Conservation (phyloP, 2,888 invertebrate species). For the Coleophora flavipennella region DNA sequence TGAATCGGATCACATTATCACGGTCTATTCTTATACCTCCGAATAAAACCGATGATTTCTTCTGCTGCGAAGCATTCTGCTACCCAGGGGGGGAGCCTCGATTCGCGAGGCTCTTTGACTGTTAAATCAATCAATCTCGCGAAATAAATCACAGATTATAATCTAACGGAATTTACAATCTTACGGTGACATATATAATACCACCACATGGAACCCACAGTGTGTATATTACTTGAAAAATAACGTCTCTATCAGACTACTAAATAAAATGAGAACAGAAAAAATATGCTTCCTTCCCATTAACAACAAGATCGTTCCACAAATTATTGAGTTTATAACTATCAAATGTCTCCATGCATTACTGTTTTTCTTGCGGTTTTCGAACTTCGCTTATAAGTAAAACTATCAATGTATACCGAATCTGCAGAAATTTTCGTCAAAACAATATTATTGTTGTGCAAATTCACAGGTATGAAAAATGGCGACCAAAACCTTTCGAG, state of each 20-base stretch:
- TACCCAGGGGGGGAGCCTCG: no score
- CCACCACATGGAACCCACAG: no score
- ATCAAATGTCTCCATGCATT: not conserved
- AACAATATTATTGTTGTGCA: not conserved
- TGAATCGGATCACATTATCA: no score
- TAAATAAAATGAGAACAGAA: no score
- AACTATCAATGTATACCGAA: not conserved
- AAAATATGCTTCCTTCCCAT: not conserved
- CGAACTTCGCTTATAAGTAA: not conserved
- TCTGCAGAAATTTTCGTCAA: not conserved
- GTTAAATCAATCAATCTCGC: no score
- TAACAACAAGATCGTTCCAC: not conserved
- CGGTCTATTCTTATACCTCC: no score
- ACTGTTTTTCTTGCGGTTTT: not conserved
- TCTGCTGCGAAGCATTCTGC: no score
- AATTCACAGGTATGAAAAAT: not conserved
- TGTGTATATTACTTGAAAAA: not conserved
- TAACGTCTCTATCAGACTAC: not conserved
- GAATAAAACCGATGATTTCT: no score
- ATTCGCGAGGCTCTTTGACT: no score
- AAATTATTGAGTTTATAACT: not conserved
- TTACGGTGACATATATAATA: no score
- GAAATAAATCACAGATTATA: no score
- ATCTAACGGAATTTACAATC: no score
- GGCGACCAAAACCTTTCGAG: slow-evolving; percentile 4